Evolutionary conservation across 2,888 invertebrate species (phyloP).

Genomic region (Melieria omissa): DNA sequence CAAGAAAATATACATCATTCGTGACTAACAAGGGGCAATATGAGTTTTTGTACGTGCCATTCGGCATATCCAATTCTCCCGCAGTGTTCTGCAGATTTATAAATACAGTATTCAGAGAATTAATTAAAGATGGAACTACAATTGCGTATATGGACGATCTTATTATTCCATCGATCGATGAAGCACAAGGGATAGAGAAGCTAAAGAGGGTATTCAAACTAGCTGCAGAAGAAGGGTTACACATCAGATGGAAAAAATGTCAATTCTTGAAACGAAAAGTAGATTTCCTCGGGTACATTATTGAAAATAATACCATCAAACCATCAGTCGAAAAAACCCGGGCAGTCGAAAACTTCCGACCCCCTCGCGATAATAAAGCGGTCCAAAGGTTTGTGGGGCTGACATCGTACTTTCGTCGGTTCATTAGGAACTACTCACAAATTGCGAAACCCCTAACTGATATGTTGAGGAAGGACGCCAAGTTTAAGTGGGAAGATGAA

Average conservation of each 20-base stretch:
- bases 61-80: constrained; percentile 28
- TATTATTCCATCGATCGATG: constrained; percentile 19
- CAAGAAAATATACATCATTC: constrained; percentile 34
- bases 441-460: constrained; percentile 58
- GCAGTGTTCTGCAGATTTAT: constrained; percentile 30
- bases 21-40: constrained; percentile 38
- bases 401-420: constrained; percentile 38
- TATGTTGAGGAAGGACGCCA: constrained; percentile 33
- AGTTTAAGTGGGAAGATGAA: constrained; percentile 34
- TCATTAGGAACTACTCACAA: constrained; percentile 40
- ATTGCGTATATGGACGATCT: constrained; percentile 35
- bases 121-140: constrained; percentile 16
- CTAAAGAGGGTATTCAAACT: constrained; percentile 29
- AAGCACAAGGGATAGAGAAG: constrained; percentile 15
- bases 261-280: constrained; percentile 28
- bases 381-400: constrained; percentile 38
- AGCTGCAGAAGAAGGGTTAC: constrained; percentile 35
- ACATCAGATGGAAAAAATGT: constrained; percentile 31
- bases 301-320: background rate
- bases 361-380: constrained; percentile 24
- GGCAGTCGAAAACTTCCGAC: constrained; percentile 32
- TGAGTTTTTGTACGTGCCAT: constrained; percentile 36
- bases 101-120: constrained; percentile 22
- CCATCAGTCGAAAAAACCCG: constrained; percentile 36
- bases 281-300: constrained; percentile 36